Evolutionary conservation across 1,140 invertebrate species (phyloP), one percentile per base, ranked within the genome.

Genomic region (Drosophila kikkawai): DNA sequence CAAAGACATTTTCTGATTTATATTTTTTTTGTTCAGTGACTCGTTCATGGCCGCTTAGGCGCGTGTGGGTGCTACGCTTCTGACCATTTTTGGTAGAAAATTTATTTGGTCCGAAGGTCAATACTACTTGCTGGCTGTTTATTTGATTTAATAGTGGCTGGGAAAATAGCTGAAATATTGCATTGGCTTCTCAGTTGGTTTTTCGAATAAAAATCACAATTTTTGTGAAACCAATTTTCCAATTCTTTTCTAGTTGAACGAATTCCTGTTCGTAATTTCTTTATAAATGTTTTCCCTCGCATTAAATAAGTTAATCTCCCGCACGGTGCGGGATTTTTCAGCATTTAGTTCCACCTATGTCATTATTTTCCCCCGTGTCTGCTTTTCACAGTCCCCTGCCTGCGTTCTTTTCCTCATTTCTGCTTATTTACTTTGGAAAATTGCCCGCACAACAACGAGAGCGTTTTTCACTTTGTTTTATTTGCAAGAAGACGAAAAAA

Each of bases 381-480:
- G 56, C 34, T 60, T 66, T 44, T 32, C 12, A 22, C 32, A 32
- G 6, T 9, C 15, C 26, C 12, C 29, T 12, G 5, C 19, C 34
- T 15, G n/a, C 26, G 26, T 1, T 7, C 15, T 47, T 57, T 60
- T 42, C 57, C 47, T 37, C 36, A 36, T 41, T 65, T 41, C 53
- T 45, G 70, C 41, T 65, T 83, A 79, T 88, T 86, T 86, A 87
- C 68, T 76, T 87, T 82, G 83, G 79, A 82, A 85, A 85, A 86
- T 82, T 75, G 70, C 75, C 75, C 66, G 79, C 69, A 71, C 66
- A 82, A 65, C 71, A 79, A 56, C 57, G 42, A 39, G 48, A 56
- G 58, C 63, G 39, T 55, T 41, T 76, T 71, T 64, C 48, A 57
- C 64, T 74, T 78, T 60, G 57, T 73, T 73, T 75, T 75, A 75